Base-by-base conservation (phyloP, 2,797 vertebrate genomes). In the Sebastes aleutianus region DNA sequence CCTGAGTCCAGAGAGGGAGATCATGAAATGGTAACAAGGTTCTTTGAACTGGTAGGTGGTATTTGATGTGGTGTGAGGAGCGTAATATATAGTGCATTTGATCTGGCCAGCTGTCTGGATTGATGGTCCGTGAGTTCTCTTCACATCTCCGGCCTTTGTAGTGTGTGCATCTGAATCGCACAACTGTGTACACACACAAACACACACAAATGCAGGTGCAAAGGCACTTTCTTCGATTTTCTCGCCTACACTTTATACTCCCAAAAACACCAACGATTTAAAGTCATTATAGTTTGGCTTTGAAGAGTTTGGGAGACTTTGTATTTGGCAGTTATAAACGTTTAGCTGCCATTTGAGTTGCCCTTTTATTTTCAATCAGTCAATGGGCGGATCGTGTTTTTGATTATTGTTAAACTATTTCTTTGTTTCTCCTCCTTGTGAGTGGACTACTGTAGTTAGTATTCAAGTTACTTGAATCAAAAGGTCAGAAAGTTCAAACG, bases 21-120 rank as follows among this genome's bases (percentile, higher is more conserved):
- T 91, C 82, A 85, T 86, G 53, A 86, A 88, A 85, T 81, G 70
- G 78, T 82, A 91, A 91, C 74, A 78, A 70, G 86, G 72, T 76
- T 64, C 83, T 94, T 93, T 93, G 88, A 92, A 91, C 83, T 13
- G 53, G 81, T 79, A 73, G 91, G 85, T 81, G 90, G 79, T 87
- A 64, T 92, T 90, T 92, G 89, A 92, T 92, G 81, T 84, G 57
- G 66, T 67, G 65, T n/a, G 81, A 81, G 84, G 63, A 80, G 81
- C 70, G 58, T 78, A 82, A 71, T 77, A 79, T 83, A 71, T 74
- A 18, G 57, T 50, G 57, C 69, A 82, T 89, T 91, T 90, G 88
- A 90, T 93, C 86, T 76, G 54, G 70, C 59, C 58, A 62, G 80
- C 74, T 74, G 65, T 80, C 68, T 85, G 83, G 73, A 70, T 56